These are phyloP conservation scores for Tinamus major DNA, from an alignment of 2,797 vertebrate genomes.

Conservation along the genomic window DNA sequence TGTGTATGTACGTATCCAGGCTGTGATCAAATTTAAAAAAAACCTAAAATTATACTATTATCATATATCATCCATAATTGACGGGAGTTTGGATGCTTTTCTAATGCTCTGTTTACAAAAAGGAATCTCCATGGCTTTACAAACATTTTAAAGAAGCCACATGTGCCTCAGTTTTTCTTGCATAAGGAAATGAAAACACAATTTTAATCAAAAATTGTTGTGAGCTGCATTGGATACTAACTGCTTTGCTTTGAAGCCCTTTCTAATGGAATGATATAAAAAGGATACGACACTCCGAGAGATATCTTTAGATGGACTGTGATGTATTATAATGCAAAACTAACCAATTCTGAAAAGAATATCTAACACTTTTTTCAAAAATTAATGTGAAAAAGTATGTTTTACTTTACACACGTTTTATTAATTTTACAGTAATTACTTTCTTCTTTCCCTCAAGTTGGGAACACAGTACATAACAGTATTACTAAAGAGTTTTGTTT, in stretches of 20 bases:
- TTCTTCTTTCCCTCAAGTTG: not conserved
- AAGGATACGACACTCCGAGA: not conserved
- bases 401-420: not conserved
- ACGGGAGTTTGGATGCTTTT: constrained; percentile 5
- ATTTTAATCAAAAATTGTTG: not conserved
- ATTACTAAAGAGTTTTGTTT: not conserved
- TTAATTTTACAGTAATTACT: not conserved
- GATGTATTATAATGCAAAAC: not conserved
- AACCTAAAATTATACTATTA: not conserved
- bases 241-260: not conserved
- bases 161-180: not conserved
- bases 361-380: not conserved
- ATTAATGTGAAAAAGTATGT: not conserved
- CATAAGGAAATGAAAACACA: constrained; percentile 14
- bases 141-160: constrained; percentile 37
- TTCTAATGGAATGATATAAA: not conserved
- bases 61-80: not conserved
- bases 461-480: not conserved
- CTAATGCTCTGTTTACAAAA: not conserved
- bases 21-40: not conserved
- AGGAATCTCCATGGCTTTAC: constrained; percentile 13
- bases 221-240: not conserved
- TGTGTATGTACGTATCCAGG: not conserved
- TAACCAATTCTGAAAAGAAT: not conserved
- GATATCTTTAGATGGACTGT: not conserved